Evolutionary conservation across 2,113 vertebrate species (phyloP).

Genomic region (Calyptommatus sinebrachiatus): DNA sequence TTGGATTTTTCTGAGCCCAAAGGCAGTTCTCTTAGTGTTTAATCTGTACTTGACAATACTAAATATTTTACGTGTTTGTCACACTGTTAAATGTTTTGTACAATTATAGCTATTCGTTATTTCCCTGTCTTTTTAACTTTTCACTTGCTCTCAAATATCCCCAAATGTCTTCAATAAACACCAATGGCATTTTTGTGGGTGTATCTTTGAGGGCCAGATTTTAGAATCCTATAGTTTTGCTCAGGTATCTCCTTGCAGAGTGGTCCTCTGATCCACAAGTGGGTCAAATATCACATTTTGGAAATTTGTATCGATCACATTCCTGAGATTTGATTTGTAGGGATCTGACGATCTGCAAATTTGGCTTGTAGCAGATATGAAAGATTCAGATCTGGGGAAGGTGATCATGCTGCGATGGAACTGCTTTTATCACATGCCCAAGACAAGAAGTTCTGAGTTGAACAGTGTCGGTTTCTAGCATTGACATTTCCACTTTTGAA

Average conservation of each 20-base stretch:
- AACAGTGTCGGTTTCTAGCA: slow-evolving; percentile 36
- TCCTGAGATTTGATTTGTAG: neutral
- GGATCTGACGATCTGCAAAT: neutral
- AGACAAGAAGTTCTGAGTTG: slow-evolving; percentile 21
- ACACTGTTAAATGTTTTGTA: neutral
- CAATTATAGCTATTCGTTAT: neutral
- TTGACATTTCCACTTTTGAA: slow-evolving; percentile 48
- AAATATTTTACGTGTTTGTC: neutral
- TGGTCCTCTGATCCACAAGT: neutral
- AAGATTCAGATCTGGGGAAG: neutral
- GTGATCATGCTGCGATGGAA: slow-evolving; percentile 8
- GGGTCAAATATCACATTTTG: neutral
- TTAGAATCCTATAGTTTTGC: neutral
- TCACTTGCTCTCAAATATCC: neutral
- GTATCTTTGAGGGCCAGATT: neutral
- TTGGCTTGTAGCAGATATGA: neutral
- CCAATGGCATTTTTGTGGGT: neutral
- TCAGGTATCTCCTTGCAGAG: neutral
- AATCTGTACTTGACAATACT: neutral
- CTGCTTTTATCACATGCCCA: neutral
- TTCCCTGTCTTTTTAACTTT: neutral
- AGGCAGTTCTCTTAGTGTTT: neutral
- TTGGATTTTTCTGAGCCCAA: neutral
- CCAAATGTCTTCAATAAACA: neutral
- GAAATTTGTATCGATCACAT: neutral